Conservation (phyloP, 2,797 vertebrate species). For the Picus viridis region DNA sequence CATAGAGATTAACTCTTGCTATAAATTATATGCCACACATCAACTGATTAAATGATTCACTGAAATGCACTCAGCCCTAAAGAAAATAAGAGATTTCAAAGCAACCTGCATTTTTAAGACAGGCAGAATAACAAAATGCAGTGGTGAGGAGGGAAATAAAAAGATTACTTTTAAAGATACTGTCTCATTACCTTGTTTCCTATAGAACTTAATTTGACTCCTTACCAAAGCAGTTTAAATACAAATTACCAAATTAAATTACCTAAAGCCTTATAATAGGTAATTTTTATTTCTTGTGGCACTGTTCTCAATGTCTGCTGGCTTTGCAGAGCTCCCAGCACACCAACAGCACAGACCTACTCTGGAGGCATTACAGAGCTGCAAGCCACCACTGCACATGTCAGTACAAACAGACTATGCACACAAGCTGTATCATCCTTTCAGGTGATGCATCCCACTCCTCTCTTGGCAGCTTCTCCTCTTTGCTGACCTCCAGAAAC, state of each 20-base stretch:
- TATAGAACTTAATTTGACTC: not conserved
- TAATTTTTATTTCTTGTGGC: not conserved
- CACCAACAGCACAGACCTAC: not conserved
- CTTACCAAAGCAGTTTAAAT: not conserved
- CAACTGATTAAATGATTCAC: not conserved
- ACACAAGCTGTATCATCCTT: not conserved
- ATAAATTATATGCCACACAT: not conserved
- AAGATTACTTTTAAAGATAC: not conserved
- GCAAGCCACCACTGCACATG: not conserved
- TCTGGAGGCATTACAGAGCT: not conserved
- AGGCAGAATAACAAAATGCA: not conserved
- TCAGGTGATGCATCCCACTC: not conserved
- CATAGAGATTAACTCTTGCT: not conserved
- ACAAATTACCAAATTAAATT: not conserved
- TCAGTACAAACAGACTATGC: fast-evolving
- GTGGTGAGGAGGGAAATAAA: fast-evolving
- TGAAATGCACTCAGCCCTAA: not conserved
- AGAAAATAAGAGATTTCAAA: not conserved
- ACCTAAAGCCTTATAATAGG: not conserved
- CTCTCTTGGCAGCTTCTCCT: not conserved
- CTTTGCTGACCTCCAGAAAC: not conserved
- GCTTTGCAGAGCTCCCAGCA: not conserved
- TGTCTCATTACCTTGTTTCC: not conserved
- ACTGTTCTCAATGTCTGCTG: not conserved
- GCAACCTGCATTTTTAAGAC: not conserved